Percentiles rank a stretch among this genome's conserved stretches.
Conservation (phyloP, 2,888 invertebrate species). For the Cryptus armator region DNA sequence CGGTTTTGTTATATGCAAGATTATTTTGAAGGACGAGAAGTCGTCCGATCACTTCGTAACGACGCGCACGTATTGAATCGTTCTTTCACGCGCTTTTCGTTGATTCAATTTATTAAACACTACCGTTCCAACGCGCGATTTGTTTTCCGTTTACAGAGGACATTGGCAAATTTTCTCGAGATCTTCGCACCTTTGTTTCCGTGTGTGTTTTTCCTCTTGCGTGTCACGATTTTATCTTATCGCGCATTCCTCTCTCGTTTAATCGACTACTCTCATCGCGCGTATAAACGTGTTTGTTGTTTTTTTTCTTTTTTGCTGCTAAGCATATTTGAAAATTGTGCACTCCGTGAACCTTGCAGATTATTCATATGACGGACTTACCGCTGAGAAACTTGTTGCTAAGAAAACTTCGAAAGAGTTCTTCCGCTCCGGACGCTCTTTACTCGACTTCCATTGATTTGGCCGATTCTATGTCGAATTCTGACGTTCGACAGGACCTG, state of each 20-base stretch:
- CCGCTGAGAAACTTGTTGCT: conserved; percentile 71
- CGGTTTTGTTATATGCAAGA: neutral
- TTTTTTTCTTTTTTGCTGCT: neutral
- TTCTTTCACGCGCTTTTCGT: neutral
- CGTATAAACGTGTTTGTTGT: neutral
- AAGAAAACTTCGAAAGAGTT: conserved; percentile 71
- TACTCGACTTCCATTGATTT: conserved; percentile 71
- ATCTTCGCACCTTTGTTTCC: conserved; percentile 23
- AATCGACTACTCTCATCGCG: neutral
- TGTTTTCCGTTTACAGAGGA: neutral
- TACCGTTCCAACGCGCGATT: neutral
- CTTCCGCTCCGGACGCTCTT: conserved; percentile 70
- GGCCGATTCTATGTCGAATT: conserved; percentile 68
- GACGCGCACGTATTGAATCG: neutral
- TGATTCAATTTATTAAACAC: neutral
- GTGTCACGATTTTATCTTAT: conserved; percentile 33
- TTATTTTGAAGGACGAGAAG: neutral
- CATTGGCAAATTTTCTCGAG: neutral
- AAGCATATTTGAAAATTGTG: conserved; percentile 9
- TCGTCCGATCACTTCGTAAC: neutral
- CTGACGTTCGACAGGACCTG: conserved; percentile 66
- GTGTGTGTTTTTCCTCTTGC: conserved; percentile 7
- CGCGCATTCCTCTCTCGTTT: conserved; percentile 11
- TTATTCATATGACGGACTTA: conserved; percentile 74
- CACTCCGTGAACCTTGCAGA: conserved; percentile 66